Percentiles rank a stretch among this genome's conserved stretches.
These are phyloP conservation scores for Thunnus thynnus DNA, from an alignment of 2,113 vertebrate genomes.

Conservation along the genomic window DNA sequence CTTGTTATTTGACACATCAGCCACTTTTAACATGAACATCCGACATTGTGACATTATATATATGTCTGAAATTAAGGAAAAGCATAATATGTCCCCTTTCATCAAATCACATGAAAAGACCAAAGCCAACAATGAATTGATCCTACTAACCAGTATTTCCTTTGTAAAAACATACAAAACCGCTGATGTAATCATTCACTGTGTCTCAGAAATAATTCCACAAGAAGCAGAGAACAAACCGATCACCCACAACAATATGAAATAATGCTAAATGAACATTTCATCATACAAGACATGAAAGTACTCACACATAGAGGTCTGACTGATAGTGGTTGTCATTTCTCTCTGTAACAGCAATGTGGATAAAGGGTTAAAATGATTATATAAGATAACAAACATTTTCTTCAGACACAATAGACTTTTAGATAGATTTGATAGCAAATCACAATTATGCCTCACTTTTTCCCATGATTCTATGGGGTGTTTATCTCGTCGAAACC, in stretches of 20 bases:
- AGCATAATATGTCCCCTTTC: not conserved
- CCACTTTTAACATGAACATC: no score
- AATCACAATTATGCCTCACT: conserved; percentile 49
- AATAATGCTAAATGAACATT: not conserved
- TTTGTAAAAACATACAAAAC: not conserved
- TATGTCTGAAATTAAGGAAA: no score
- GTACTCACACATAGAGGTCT: conserved; percentile 51
- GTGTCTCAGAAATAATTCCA: no score
- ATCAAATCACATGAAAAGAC: not conserved
- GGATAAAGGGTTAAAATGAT: not conserved
- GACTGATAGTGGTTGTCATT: not conserved
- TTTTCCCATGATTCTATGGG: conserved; percentile 46
- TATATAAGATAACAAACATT: not conserved
- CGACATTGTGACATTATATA: no score
- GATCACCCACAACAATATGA: not conserved
- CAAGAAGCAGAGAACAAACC: not conserved
- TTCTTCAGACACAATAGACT: not conserved
- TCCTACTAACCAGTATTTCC: no score
- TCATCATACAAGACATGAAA: not conserved
- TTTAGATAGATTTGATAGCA: not conserved
- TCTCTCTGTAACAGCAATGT: conserved; percentile 39
- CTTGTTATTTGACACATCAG: no score
- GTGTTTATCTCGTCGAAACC: not conserved
- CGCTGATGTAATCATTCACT: not conserved
- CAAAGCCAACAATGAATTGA: not conserved